These are phyloP conservation scores for Tamias sibiricus DNA, from an alignment of 2,113 vertebrate species.

Conservation along the genomic window DNA sequence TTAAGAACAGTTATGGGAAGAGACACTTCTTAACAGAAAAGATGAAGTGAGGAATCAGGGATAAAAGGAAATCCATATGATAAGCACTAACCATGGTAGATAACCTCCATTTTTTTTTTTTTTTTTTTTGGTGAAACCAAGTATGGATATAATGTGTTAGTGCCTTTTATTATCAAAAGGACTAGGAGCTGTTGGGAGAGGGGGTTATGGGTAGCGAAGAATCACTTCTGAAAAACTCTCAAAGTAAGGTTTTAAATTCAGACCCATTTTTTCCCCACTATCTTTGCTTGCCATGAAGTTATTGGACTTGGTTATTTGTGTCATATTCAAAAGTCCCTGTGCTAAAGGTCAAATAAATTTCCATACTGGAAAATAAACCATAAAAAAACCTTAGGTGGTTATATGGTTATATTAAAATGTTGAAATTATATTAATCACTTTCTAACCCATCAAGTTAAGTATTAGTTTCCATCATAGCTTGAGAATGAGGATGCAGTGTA, in stretches of 20 bases:
- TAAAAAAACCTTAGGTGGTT: background rate
- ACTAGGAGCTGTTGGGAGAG: background rate
- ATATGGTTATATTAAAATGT: background rate
- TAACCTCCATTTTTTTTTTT: background rate
- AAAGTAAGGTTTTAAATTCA: conserved; percentile 30
- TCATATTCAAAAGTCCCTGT: background rate
- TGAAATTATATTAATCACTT: background rate
- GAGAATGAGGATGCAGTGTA: background rate
- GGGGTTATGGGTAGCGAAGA: background rate
- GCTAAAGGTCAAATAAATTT: background rate
- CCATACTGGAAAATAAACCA: conserved; percentile 15
- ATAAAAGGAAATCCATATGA: background rate
- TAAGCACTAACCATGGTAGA: background rate
- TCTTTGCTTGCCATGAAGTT: background rate
- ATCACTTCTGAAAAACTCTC: background rate
- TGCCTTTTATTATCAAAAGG: background rate
- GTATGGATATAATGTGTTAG: conserved; percentile 11
- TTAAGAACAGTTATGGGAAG: conserved; percentile 57
- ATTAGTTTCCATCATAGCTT: background rate
- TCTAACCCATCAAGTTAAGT: conserved; percentile 14
- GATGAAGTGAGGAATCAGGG: background rate
- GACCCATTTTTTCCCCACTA: background rate
- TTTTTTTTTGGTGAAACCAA: conserved; percentile 5
- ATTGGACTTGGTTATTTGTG: background rate
- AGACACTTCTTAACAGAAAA: conserved; percentile 61